Conservation (phyloP, 2,797 vertebrate species). For the Brachyalestes nurse region DNA sequence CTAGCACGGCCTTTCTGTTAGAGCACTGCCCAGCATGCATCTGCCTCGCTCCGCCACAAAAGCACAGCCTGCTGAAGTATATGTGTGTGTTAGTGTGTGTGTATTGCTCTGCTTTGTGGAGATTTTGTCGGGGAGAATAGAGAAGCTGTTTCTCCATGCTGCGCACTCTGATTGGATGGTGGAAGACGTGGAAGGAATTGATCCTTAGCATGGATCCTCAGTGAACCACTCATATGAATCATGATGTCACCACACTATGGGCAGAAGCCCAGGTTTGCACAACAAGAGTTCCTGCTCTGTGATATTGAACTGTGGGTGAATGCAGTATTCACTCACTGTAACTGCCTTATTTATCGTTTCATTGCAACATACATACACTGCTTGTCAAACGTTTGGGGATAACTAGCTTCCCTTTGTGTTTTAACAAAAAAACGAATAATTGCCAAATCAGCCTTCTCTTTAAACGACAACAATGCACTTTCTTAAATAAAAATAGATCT, state of each 20-base stretch:
- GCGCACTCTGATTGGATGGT: constrained; percentile 37
- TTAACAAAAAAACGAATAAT: background rate
- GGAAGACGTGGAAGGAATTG: constrained; percentile 46
- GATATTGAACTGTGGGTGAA: background rate
- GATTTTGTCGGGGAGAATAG: constrained; percentile 30
- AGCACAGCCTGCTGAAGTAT: constrained; percentile 18
- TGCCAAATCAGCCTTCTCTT: no score
- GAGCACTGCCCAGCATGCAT: constrained; percentile 55
- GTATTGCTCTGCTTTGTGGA: constrained; percentile 38
- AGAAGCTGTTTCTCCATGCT: constrained; percentile 46
- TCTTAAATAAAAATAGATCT: no score
- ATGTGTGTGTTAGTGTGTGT: constrained; percentile 24
- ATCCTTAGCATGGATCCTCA: constrained; percentile 44
- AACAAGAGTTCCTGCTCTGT: background rate
- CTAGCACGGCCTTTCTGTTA: constrained; percentile 38
- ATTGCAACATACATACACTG: constrained; percentile 12
- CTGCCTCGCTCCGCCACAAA: constrained; percentile 38
- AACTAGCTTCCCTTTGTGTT: background rate
- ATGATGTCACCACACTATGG: background rate
- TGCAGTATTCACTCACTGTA: constrained; percentile 1
- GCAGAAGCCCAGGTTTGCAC: constrained; percentile 2
- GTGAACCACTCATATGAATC: constrained; percentile 18
- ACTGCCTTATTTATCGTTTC: background rate
- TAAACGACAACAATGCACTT: no score
- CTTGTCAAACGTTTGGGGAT: background rate